Conservation (phyloP, 2,797 vertebrate species). For the Carapus acus region DNA sequence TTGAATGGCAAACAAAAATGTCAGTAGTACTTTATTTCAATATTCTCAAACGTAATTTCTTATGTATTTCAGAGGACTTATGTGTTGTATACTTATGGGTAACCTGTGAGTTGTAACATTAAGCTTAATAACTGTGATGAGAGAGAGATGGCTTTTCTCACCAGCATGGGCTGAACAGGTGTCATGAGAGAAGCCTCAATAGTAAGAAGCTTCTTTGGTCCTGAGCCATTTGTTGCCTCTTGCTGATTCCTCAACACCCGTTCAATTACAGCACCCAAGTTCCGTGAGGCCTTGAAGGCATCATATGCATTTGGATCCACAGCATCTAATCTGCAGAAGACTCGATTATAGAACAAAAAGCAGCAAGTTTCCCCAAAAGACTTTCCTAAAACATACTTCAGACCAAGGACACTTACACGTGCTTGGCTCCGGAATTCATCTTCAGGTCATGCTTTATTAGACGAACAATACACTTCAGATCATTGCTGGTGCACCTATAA, state of each 20-base stretch:
- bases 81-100: no score
- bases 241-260: conserved; percentile 86
- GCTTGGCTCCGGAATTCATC: conserved; percentile 96
- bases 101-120: no score
- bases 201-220: conserved; percentile 78
- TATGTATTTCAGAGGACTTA: no score
- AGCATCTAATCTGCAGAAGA: conserved; percentile 81
- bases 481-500: conserved; percentile 88
- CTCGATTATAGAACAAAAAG: neutral
- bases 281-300: conserved; percentile 95
- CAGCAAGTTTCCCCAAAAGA: neutral
- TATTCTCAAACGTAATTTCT: no score
- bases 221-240: conserved; percentile 80
- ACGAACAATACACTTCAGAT: conserved; percentile 93
- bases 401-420: conserved; percentile 81
- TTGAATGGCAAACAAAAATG: no score
- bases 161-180: conserved; percentile 97
- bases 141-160: conserved; percentile 41
- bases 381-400: neutral
- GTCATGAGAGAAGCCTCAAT: conserved; percentile 94
- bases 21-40: no score
- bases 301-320: conserved; percentile 96
- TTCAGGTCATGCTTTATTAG: conserved; percentile 97
- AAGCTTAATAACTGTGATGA: no score
- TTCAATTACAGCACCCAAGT: conserved; percentile 91